Conservation (phyloP, 2,113 vertebrate genomes). For the Maccullochella peelii region DNA sequence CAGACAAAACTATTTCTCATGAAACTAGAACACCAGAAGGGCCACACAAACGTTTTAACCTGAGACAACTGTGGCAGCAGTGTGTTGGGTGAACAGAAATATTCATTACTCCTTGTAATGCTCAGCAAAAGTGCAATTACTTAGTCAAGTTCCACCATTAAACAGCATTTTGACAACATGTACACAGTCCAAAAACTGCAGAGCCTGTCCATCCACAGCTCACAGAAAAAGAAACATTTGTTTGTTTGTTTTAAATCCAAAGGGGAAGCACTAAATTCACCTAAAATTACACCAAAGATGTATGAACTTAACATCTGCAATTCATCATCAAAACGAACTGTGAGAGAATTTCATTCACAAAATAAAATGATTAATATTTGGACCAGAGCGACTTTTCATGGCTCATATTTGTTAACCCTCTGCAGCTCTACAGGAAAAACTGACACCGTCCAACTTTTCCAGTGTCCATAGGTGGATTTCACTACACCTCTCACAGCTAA, state of each 20-base stretch:
- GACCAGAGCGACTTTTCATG: not conserved
- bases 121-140: constrained; percentile 16
- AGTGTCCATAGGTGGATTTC: not conserved
- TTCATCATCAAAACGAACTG: not conserved
- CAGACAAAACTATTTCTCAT: constrained; percentile 24
- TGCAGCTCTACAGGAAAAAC: not conserved
- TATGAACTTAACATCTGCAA: not conserved
- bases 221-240: not conserved
- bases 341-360: not conserved
- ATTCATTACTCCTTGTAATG: constrained; percentile 2
- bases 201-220: not conserved
- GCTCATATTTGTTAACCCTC: not conserved
- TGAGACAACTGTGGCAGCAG: not conserved
- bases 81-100: constrained; percentile 1
- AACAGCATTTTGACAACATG: constrained; percentile 15
- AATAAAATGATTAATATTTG: not conserved
- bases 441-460: not conserved
- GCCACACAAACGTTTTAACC: constrained; percentile 13
- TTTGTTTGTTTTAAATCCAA: not conserved
- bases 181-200: not conserved
- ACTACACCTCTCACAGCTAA: not conserved
- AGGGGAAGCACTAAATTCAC: not conserved
- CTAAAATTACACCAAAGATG: not conserved
- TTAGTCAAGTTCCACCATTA: not conserved
- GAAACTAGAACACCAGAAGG: not conserved